Evolutionary conservation across 2,888 invertebrate species (phyloP).

Genomic region (Polia nebulosa): DNA sequence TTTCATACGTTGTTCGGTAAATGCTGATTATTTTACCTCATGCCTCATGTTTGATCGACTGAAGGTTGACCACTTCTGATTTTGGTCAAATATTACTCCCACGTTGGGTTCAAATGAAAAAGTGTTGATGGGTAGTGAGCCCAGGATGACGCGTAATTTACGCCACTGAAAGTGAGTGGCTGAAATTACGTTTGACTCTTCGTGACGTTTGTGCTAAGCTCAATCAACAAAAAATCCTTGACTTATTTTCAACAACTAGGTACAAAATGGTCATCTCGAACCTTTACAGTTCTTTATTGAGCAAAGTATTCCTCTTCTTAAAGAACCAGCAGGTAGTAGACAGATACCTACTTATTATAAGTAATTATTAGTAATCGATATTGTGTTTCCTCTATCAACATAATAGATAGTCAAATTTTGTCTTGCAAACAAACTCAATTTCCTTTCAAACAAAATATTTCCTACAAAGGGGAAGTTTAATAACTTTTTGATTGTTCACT

Average conservation of each 20-base stretch:
- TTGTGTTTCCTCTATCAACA: neutral
- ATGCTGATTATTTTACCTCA: conserved; percentile 30
- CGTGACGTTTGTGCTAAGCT: neutral
- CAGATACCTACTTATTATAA: no score
- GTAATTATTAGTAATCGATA: neutral
- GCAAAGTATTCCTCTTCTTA: no score
- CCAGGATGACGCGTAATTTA: neutral
- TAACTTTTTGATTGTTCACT: conserved; percentile 27
- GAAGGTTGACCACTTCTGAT: conserved; percentile 15
- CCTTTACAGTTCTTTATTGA: no score
- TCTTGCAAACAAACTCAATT: conserved; percentile 31
- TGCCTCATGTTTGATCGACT: conserved; percentile 18
- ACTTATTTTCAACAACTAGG: neutral
- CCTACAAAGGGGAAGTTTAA: conserved; percentile 27
- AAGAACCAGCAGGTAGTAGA: no score
- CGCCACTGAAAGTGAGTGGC: neutral
- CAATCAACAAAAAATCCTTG: neutral
- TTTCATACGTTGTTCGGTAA: conserved; percentile 66
- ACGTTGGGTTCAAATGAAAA: neutral
- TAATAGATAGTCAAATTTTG: conserved; percentile 13
- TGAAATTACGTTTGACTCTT: neutral
- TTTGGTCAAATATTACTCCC: conserved; percentile 3
- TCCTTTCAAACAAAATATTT: conserved; percentile 28
- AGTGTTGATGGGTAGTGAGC: no score
- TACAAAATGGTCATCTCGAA: no score